Percentiles rank a stretch among this genome's conserved stretches.
Evolutionary conservation across 2,888 invertebrate species (phyloP).

Genomic region (Salpingus planirostris): DNA sequence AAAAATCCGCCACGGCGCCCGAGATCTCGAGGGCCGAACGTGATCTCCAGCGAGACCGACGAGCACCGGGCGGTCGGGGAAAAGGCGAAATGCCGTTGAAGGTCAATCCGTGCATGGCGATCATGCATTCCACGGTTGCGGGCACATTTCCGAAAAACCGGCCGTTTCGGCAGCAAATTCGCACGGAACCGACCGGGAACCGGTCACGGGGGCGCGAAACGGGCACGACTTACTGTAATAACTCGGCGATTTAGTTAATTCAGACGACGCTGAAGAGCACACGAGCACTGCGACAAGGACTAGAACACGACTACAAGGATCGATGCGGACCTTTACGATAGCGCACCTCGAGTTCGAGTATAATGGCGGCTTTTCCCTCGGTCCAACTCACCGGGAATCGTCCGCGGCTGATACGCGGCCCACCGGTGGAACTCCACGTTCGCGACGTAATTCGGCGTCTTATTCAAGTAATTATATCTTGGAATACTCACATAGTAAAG

Average conservation of each 20-base stretch:
- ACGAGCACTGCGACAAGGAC: constrained; percentile 33
- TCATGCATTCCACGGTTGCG: no score
- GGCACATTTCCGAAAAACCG: no score
- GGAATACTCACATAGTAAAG: no score
- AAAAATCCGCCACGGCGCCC: background rate
- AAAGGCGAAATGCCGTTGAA: constrained; percentile 19
- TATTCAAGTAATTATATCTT: no score
- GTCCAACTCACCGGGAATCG: no score
- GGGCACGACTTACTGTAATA: constrained; percentile 35
- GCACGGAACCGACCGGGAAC: no score
- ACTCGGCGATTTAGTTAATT: constrained; percentile 30
- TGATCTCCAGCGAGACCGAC: background rate
- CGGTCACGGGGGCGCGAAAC: no score
- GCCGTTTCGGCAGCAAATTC: constrained; percentile 12
- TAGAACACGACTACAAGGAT: constrained; percentile 39
- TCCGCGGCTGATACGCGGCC: no score
- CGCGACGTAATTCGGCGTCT: no score
- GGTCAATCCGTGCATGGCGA: no score
- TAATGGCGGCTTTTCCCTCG: constrained; percentile 32
- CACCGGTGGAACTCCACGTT: no score
- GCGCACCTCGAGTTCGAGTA: constrained; percentile 37
- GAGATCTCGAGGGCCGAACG: background rate
- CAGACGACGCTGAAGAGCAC: constrained; percentile 30
- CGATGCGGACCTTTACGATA: constrained; percentile 36
- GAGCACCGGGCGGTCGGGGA: constrained; percentile 2